phyloP scores from a whole-genome alignment of 92 coral and sea anemone genomes.

The Pocillopora grandis region DNA sequence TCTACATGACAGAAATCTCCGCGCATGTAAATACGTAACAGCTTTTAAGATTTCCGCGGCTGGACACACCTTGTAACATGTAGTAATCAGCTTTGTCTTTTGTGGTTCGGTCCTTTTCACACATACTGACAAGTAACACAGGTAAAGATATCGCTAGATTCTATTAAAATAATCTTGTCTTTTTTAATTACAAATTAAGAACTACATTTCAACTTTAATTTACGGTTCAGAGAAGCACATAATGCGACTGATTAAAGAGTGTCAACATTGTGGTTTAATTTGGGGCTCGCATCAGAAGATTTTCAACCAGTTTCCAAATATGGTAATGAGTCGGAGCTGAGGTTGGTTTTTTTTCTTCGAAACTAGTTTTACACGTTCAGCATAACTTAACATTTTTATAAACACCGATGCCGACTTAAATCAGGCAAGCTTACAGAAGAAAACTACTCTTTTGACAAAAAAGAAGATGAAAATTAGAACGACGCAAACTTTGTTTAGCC shows the following conservation, averaged over 20 bases:
- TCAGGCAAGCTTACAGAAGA: not conserved
- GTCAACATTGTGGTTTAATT: conserved; percentile 1
- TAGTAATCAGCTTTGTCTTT: not conserved
- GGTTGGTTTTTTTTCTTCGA: not conserved
- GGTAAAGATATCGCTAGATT: not conserved
- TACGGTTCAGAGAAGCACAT: not conserved
- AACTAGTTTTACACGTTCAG: not conserved
- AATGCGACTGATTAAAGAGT: conserved; percentile 1
- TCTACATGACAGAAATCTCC: not conserved
- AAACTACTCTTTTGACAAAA: not conserved
- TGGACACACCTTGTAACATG: not conserved
- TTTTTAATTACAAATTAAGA: not conserved
- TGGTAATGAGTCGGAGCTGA: not conserved
- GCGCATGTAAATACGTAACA: not conserved
- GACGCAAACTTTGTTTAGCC: no score
- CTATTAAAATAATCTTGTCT: not conserved
- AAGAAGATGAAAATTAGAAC: not conserved
- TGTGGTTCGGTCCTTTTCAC: not conserved
- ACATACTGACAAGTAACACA: not conserved
- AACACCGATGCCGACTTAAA: not conserved
- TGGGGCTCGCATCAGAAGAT: not conserved
- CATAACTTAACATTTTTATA: not conserved
- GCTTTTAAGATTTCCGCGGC: not conserved
- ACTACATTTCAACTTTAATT: not conserved
- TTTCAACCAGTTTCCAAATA: not conserved